Base-by-base conservation (phyloP, 2,888 invertebrate species). In the Melieria picta region DNA sequence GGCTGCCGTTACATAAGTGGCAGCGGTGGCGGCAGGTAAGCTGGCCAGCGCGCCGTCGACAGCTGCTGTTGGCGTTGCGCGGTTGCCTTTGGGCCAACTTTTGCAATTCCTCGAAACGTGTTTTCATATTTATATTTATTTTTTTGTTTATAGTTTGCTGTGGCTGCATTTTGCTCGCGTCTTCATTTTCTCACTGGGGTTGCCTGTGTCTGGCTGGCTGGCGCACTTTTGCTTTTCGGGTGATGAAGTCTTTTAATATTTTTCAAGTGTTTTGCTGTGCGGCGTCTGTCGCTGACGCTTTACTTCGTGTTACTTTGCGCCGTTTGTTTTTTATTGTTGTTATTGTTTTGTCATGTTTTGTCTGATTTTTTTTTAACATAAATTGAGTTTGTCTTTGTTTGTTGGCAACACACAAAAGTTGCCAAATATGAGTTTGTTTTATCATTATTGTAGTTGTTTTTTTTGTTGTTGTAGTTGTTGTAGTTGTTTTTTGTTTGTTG, bases 181-280 rank as follows among this genome's bases (percentile, higher is more conserved):
- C 52, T 52, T 5, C 52, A 52, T 13, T 9, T 52, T 52, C 9
- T 52, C 13, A 9, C 5, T 52, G 52, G 11, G 11, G 52, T 52
- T 52, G 52, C 13, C 13, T 5, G 30, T 5, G 30, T 30, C 30
- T 30, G 30, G 30, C 30, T 82, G 80, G 71, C 80, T 81, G 78
- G 79, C 79, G 57, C 55, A 47, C 62, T 45, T 63, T 48, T 62
- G n/a, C 10, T 65, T 50, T 13, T 56, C 13, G 46, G 7, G 42
- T 50, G 80, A 77, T 79, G 78, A 78, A 77, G 74, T 78, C 80
- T 79, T 81, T 75, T 80, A 74, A 2, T 45, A 9, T 52, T 65
- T 50, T 60, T 61, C 16, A 50, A 58, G 11, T 9, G n/a, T 7
- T 1, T 5, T 16, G 5, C 43, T 16, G 9, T 43, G 42, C 6